Evolutionary conservation across 2,888 invertebrate genomes (phyloP), one percentile per base, ranked within the genome.

Genomic region (Cylloceria caligata): DNA sequence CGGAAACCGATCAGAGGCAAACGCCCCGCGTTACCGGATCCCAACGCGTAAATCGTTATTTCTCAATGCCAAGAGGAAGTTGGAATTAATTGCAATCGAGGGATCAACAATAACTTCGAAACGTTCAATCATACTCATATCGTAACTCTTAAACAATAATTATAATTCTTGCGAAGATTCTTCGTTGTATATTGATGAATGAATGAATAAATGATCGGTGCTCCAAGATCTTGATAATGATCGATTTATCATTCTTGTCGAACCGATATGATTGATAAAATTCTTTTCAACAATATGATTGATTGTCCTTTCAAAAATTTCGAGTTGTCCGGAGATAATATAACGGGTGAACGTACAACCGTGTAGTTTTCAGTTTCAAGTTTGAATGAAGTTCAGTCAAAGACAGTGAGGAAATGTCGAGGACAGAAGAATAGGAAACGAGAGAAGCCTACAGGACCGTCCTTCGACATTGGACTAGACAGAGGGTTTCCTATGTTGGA

Each of bases 401-500:
- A 11, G 1, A 1, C 16, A 24, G 2, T n/a, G 3, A 60, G 16
- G 11, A 30, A 34, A 45, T 34, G 30, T n/a, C 0, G 13, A n/a
- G 3, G n/a, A 13, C 39, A 34, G 39, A 11, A 60, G 19, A 39
- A 60, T 4, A 60, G 71, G 30, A 36, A 71, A 57, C 36, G 24
- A 42, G n/a, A 9, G 45, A 45, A n/a, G n/a, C 45, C n/a, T 16
- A 45, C 16, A 45, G 45, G 3, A 45, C 13, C 45, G 45, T 45
- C 30, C 27, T 67, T n/a, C 19, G 34, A 36, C 52, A 52, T 68
- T 21, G 68, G n/a, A 52, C 52, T 16, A 69, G 69, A 69, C 55
- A n/a, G n/a, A n/a, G n/a, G 69, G 47, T 19, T 52, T 39, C 16
- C 55, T n/a, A 57, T 30, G 30, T 57, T 42, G 24, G 6, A 60